Percentiles rank a stretch among this genome's conserved stretches.
Evolutionary conservation across 2,797 vertebrate species (phyloP).

Genomic region (Urophycis tenuis): DNA sequence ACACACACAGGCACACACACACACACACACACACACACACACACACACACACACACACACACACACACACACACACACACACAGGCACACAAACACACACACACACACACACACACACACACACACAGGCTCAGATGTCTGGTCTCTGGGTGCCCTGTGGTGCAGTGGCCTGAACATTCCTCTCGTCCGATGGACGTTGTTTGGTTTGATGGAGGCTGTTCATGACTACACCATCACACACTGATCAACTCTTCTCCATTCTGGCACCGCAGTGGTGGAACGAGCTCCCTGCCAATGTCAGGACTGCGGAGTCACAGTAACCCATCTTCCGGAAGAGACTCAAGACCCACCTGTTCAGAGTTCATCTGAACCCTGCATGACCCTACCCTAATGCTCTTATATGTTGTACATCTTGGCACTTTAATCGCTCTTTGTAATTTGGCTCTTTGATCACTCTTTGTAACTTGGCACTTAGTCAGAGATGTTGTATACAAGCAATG

Average conservation of each 20-base stretch:
- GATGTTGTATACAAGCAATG: too few relatives aligned
- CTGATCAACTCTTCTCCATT: slow-evolving; percentile 24
- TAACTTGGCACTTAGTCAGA: too few relatives aligned
- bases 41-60: slow-evolving; percentile 14
- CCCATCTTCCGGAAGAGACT: too few relatives aligned
- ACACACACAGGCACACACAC: slow-evolving; percentile 19
- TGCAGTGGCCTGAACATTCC: slow-evolving; percentile 33
- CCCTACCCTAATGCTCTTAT: too few relatives aligned
- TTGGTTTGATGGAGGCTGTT: slow-evolving; percentile 20
- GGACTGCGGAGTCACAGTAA: too few relatives aligned
- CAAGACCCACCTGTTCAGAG: too few relatives aligned
- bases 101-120: slow-evolving; percentile 1
- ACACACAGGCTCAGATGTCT: slow-evolving; percentile 54
- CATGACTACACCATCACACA: background rate
- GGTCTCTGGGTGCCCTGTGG: slow-evolving; percentile 54
- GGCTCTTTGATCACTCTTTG: too few relatives aligned
- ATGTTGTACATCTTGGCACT: too few relatives aligned
- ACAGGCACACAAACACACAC: slow-evolving; percentile 15
- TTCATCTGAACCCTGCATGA: too few relatives aligned
- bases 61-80: slow-evolving; percentile 12
- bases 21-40: slow-evolving; percentile 11
- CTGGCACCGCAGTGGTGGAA: too few relatives aligned
- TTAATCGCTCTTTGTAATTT: too few relatives aligned
- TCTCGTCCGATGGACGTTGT: slow-evolving; percentile 34
- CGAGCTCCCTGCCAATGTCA: too few relatives aligned